phyloP scores from a whole-genome alignment of 2,113 vertebrate genomes.

The Oostethus manadensis region DNA sequence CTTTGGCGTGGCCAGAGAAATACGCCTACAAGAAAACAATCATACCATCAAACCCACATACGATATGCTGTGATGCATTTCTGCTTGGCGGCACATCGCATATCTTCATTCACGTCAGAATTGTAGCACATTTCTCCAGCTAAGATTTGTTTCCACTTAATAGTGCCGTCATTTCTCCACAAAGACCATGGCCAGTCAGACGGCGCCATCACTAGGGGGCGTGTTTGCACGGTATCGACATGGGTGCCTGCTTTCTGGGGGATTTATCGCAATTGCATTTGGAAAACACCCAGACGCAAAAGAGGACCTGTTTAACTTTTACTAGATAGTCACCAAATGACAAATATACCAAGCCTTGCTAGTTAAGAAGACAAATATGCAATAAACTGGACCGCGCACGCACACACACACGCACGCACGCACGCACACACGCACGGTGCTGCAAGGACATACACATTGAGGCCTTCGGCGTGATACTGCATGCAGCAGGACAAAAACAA shows the following conservation, averaged over 20 bases:
- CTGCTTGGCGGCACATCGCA: too few relatives aligned
- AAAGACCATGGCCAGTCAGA: too few relatives aligned
- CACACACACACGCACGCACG: constrained; percentile 8
- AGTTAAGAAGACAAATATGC: constrained; percentile 61
- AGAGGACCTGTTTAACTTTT: constrained; percentile 24
- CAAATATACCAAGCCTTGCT: constrained; percentile 35
- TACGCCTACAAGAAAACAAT: constrained; percentile 73
- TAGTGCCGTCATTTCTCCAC: too few relatives aligned
- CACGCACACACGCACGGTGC: constrained; percentile 8
- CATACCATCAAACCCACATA: too few relatives aligned
- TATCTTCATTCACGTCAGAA: too few relatives aligned
- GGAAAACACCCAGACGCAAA: constrained; percentile 1
- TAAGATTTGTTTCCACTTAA: too few relatives aligned
- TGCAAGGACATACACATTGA: not conserved
- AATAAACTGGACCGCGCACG: constrained; percentile 33
- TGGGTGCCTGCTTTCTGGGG: too few relatives aligned
- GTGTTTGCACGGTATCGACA: too few relatives aligned
- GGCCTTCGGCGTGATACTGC: constrained; percentile 41
- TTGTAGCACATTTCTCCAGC: too few relatives aligned
- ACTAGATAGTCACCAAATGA: constrained; percentile 27
- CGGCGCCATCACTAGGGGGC: too few relatives aligned
- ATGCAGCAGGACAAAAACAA: constrained; percentile 65
- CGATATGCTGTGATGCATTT: too few relatives aligned
- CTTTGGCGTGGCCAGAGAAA: constrained; percentile 89
- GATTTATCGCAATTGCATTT: not conserved